Evolutionary conservation across 2,113 vertebrate species (phyloP), one percentile per base, ranked within the genome.

Genomic region (Rana temporaria): DNA sequence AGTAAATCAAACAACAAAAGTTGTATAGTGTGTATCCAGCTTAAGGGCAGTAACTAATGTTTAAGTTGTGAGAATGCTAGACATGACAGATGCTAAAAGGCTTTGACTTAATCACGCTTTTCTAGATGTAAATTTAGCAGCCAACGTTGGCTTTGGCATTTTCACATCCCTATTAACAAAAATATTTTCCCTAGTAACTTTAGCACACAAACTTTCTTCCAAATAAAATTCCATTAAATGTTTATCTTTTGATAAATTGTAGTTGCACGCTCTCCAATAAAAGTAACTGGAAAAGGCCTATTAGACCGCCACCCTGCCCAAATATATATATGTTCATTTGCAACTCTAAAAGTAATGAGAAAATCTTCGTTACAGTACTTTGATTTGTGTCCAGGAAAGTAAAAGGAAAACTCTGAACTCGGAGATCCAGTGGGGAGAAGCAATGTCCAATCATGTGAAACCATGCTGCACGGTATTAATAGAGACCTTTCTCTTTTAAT

Each of bases 331-430:
- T 8, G 9, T 60, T 60, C 0, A n/a, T 75, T 38, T 22, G 30
- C 30, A 15, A 16, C 26, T 34, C 18, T 72, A 55, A 59, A 32
- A 16, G 53, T 74, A 71, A 26, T 71, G 48, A 53, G 68, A 71
- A 52, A 20, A 71, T 24, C 68, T 53, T 62, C 0, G 22, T 42
- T 38, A 42, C n/a, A 62, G 4, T 8, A 56, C 67, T 80, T 80
- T 80, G 30, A 80, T 80, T 55, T 62, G 66, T 62, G 66, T 71
- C 16, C 56, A 62, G 78, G 11, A 71, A 60, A 80, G 55, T 67
- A 67, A 42, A 57, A 60, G 42, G 24, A 63, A 62, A 62, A 24
- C 1, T 24, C 20, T 48, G n/a, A 16, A 78, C 63, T 15, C 16
- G 2, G 26, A 30, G n/a, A 42, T 55, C 78, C 32, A 19, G 38